phyloP scores from a whole-genome alignment of 2,113 vertebrate species.

The Okapia johnstoni region DNA sequence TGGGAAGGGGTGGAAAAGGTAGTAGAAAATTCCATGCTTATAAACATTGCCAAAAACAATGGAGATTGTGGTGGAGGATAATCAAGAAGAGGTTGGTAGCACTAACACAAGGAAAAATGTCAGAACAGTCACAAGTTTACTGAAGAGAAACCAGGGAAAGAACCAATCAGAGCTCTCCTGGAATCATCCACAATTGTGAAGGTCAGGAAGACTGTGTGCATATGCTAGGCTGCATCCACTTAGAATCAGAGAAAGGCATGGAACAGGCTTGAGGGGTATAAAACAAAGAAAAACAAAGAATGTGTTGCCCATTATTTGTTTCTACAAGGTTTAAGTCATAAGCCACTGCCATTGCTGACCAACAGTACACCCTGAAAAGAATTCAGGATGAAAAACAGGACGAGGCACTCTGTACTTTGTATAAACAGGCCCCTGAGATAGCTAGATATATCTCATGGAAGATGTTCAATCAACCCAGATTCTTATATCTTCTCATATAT shows the following conservation, averaged over 20 bases:
- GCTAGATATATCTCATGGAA: not conserved
- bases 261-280: not conserved
- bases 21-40: not conserved
- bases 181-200: not conserved
- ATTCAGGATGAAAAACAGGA: not conserved
- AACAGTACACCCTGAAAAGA: not conserved
- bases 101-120: not conserved
- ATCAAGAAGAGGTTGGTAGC: not conserved
- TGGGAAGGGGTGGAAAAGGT: not conserved
- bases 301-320: not conserved
- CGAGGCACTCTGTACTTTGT: not conserved
- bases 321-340: not conserved
- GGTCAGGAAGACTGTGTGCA: not conserved
- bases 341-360: not conserved
- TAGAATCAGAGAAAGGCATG: not conserved
- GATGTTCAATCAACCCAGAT: not conserved
- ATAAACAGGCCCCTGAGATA: not conserved
- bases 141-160: not conserved
- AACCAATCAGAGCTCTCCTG: not conserved
- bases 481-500: not conserved
- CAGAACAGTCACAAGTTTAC: not conserved
- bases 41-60: not conserved
- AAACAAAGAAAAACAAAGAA: not conserved
- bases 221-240: not conserved
- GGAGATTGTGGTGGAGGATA: not conserved